phyloP scores from a whole-genome alignment of 1,140 invertebrate genomes.

The Cardiocondyla obscurior region DNA sequence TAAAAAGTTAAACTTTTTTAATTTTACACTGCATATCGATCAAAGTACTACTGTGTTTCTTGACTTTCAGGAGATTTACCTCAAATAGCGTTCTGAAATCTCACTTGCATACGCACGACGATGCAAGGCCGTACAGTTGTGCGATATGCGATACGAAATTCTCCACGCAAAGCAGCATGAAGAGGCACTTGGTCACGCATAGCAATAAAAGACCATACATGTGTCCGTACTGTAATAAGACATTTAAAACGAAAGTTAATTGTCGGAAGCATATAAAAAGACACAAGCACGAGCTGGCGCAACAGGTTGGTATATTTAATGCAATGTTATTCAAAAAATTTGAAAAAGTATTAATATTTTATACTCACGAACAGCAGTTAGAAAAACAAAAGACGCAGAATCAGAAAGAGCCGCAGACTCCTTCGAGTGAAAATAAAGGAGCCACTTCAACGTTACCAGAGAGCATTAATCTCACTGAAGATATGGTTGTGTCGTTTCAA shows the following conservation, averaged over 20 bases:
- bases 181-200: conserved; percentile 87
- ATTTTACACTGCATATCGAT: background rate
- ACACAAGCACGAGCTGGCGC: conserved; percentile 85
- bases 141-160: conserved; percentile 84
- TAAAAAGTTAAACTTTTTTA: background rate
- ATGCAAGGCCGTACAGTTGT: conserved; percentile 81
- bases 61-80: conserved; percentile 83
- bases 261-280: conserved; percentile 90
- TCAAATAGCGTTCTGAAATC: conserved; percentile 87
- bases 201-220: conserved; percentile 87
- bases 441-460: conserved; percentile 49
- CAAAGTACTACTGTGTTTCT: background rate
- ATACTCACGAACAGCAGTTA: conserved; percentile 67
- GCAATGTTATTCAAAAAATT: background rate
- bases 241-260: conserved; percentile 88
- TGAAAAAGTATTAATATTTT: background rate
- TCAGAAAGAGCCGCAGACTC: background rate
- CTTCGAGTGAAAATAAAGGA: conserved; percentile 42
- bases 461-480: conserved; percentile 59
- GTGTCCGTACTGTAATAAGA: conserved; percentile 90
- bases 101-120: conserved; percentile 86
- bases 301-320: conserved; percentile 68
- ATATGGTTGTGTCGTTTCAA: conserved; percentile 71
- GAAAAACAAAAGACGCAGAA: conserved; percentile 71
- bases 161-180: conserved; percentile 87